Evolutionary conservation across 2,113 vertebrate genomes (phyloP).

Genomic region (Zapus hudsonius): DNA sequence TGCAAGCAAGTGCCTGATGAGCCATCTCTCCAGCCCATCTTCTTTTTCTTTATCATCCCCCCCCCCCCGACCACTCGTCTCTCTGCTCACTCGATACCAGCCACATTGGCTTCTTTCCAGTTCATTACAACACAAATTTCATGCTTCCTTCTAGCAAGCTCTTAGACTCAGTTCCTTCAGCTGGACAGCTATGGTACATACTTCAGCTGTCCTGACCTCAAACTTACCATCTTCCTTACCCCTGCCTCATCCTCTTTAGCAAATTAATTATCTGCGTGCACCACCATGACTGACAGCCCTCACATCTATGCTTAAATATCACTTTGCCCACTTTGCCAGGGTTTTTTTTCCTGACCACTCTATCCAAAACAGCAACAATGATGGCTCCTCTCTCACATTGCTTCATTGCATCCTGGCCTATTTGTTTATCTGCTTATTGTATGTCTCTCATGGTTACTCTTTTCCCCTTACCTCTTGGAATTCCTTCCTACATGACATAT

Average conservation of each 20-base stretch:
- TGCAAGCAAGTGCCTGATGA: too few species aligned
- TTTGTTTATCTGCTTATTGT: conserved; percentile 33
- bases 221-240: not conserved
- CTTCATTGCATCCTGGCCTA: conserved; percentile 18
- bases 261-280: not conserved
- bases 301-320: conserved; percentile 20
- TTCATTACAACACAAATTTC: conserved; percentile 15
- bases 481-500: conserved; percentile 31
- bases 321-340: not conserved
- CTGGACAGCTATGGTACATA: not conserved
- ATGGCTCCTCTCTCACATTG: not conserved
- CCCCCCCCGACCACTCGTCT: not conserved
- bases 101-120: not conserved
- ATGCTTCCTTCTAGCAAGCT: not conserved
- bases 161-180: conserved; percentile 8
- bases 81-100: conserved; percentile 5
- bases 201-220: not conserved
- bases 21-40: too few species aligned
- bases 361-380: conserved; percentile 2
- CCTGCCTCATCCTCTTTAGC: not conserved
- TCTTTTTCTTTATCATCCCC: not conserved
- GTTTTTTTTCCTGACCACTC: not conserved
- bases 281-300: not conserved
- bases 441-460: not conserved
- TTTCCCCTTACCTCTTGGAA: conserved; percentile 49